phyloP scores from a whole-genome alignment of 2,888 invertebrate species.

The Dioctria linearis region DNA sequence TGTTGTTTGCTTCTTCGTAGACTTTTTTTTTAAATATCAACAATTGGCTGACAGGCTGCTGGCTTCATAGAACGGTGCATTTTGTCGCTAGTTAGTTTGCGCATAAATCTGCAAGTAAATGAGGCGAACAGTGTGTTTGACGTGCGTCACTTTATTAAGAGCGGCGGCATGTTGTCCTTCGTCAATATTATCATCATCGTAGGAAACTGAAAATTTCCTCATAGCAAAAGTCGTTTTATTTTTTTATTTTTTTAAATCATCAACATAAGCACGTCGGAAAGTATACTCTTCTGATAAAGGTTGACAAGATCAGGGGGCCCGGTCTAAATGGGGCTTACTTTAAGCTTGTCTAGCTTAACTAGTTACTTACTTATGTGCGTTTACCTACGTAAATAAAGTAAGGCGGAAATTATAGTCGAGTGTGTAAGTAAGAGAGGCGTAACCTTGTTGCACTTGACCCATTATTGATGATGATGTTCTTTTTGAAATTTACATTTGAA shows the following conservation, averaged over 20 bases:
- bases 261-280: background rate
- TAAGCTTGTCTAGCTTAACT: background rate
- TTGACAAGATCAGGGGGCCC: background rate
- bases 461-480: background rate
- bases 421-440: background rate
- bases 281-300: background rate
- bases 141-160: background rate
- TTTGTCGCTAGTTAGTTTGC: background rate
- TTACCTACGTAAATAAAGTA: too few relatives aligned
- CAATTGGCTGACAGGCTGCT: background rate
- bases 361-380: too few relatives aligned
- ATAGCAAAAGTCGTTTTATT: background rate
- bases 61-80: background rate
- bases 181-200: too few relatives aligned
- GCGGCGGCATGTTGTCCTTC: background rate
- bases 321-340: background rate
- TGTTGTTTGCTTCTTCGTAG: background rate
- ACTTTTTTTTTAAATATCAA: too few relatives aligned
- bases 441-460: background rate
- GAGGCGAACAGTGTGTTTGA: background rate
- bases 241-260: background rate
- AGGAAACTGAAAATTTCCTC: constrained; percentile 3
- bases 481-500: background rate
- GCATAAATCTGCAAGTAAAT: constrained; percentile 26
- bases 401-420: background rate